Conservation (phyloP, 2,113 vertebrate species). For the Coregonus clupeaformis region DNA sequence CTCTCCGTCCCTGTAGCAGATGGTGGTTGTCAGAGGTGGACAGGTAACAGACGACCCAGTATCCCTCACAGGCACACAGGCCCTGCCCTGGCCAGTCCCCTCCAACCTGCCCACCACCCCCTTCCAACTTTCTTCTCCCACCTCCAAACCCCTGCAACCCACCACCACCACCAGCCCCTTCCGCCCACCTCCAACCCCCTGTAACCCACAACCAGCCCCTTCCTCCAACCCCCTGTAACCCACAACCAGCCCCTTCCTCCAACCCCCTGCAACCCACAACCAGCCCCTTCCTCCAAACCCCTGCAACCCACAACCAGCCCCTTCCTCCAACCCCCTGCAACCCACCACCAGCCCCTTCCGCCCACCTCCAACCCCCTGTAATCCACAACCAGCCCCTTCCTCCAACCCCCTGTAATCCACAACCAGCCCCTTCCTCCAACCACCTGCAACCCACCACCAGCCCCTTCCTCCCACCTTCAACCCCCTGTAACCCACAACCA, state of each 20-base stretch:
- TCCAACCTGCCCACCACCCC: no score
- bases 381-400: neutral
- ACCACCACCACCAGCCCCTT: neutral
- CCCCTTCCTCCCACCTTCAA: neutral
- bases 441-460: neutral
- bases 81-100: constrained; percentile 49
- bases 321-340: neutral
- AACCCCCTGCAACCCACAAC: neutral
- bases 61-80: constrained; percentile 46
- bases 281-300: constrained; percentile 15
- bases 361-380: neutral
- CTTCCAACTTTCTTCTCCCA: neutral
- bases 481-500: constrained; percentile 2
- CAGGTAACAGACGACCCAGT: constrained; percentile 73
- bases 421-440: neutral
- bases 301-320: neutral
- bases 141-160: neutral
- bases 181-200: neutral
- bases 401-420: neutral
- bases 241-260: constrained; percentile 39
- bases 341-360: neutral
- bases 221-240: constrained; percentile 29
- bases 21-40: constrained; percentile 71
- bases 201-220: neutral
- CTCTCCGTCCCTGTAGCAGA: constrained; percentile 64